Evolutionary conservation across 2,113 vertebrate genomes (phyloP), one percentile per base, ranked within the genome.

Genomic region (Calyptommatus sinebrachiatus): DNA sequence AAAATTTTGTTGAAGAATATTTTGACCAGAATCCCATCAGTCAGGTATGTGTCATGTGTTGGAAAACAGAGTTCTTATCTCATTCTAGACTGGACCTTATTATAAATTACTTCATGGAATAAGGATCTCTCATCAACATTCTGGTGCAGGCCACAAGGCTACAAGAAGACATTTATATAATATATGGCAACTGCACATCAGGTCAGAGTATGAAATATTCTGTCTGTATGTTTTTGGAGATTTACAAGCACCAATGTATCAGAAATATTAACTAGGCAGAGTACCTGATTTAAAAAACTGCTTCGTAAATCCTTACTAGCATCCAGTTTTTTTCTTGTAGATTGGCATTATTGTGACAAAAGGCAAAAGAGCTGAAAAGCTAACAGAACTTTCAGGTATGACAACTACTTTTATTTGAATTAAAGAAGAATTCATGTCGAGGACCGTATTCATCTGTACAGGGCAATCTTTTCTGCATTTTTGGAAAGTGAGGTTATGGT

Each of bases 11-110:
- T 48, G 97, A 98, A 66, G 98, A 99, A 85, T 99, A 99, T 89
- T 99, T 99, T 93, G 98, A 99, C 90, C 98, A 99, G 87, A 99
- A 99, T 89, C 98, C 98, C 83, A 97, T 99, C 88, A 99, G 98
- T 91, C 98, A 99, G 97, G 98, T 99, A 93, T 69, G 93, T 91
- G 78, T 6, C 79, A 26, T 67, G 4, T 81, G 6, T 24, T 71
- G 65, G 46, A 87, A 90, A 87, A 46, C 66, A 78, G 2, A 84
- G 24, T 60, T 5, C 71, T 76, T 18, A 57, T 24, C 8, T 60
- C 35, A 2, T 46, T 18, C 8, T 50, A 5, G 31, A 62, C 48
- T 63, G 71, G 14, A 57, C 14, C 53, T 57, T 57, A 41, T 41
- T 41, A 41, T 41, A 41, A 41, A 41, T 41, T 41, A n/a, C 5